Base-by-base conservation (phyloP, 2,888 invertebrate genomes). In the Onchidella celtica region DNA sequence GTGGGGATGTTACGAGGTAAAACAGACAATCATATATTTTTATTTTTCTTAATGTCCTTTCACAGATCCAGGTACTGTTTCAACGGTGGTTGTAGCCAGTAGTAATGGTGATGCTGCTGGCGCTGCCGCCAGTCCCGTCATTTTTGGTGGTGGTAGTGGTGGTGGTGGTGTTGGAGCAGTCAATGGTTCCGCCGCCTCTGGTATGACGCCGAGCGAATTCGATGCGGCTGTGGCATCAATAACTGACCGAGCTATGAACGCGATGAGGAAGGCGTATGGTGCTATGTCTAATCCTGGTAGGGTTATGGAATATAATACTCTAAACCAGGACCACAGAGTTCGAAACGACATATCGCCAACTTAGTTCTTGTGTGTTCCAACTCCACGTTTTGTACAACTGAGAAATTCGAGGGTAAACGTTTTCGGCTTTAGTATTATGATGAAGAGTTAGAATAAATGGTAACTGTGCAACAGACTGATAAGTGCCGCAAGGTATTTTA, bases 221-320 rank as follows among this genome's bases (percentile, higher is more conserved):
- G 47, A 73, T 34, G 72, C 72, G 11, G 72, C 72, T 29, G 72
- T 73, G 1, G 72, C 72, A 14, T 57, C 72, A 3, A 73, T 73
- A 34, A 73, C 72, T 4, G 57, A 73, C 11, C 72, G 57, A 21
- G 72, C 72, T 21, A 73, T 73, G 72, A 47, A 59, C 6, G 72
- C 59, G 3, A 57, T 73, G 27, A 73, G 34, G 34, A 29, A 57
- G 72, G 59, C 59, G 36, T 73, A 73, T 59, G 72, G 57, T 3
- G 4, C n/a, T n/a, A n/a, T 3, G n/a, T n/a, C 59, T n/a, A 27
- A 11, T n/a, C 59, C 14, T n/a, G n/a, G 27, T 55, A 14, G 55
- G 59, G n/a, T 3, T n/a, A 27, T 24, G 14, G 59, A 24, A 59
- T 24, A 14, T 14, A 17, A 11, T 55, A n/a, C n/a, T n/a, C n/a